Base-by-base conservation (phyloP, 2,113 vertebrate species). In the Heliornis fulica region DNA sequence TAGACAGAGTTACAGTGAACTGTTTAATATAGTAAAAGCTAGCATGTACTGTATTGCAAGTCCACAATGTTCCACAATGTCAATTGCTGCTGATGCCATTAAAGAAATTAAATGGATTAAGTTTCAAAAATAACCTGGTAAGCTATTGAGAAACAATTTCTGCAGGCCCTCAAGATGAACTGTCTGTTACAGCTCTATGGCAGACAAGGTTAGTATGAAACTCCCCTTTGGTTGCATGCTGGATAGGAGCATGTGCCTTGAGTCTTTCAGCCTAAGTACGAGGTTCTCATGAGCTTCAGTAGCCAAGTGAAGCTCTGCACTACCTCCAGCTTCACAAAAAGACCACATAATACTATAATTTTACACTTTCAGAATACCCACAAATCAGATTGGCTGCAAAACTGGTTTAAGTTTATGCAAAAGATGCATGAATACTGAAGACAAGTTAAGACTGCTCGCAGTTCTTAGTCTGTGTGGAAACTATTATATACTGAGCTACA, bases 21-120 rank as follows among this genome's bases (percentile, higher is more conserved):
- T 94, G 71, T 75, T 97, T 95, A 97, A 97, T 93, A 93, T 34
- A 74, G 68, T 92, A 88, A 95, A 94, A 93, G 68, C 83, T 74
- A 71, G 65, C 13, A 26, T 1, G 1, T 22, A 57, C 36, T n/a
- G 19, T 34, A 83, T 77, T 92, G 75, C 80, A 81, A 94, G 74
- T 28, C 68, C 80, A 77, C 69, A 54, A 13, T 66, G 56, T 92
- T 90, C 90, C 40, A 80, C 74, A 68, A 82, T 68, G 84, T 72
- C 93, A 93, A 40, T 56, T 95, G 69, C 60, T 97, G 84, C 69
- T 72, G 63, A 63, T 76, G 72, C 74, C 80, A 93, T 94, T 96
- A 95, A 90, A 95, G 77, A 96, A 96, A 96, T 95, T 93, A 91
- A 94, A 90, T 74, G 43, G 68, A 90, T 57, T 83, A 57, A 64